These are phyloP conservation scores for Acleris literana DNA, from an alignment of 2,888 invertebrate species.

Conservation along the genomic window DNA sequence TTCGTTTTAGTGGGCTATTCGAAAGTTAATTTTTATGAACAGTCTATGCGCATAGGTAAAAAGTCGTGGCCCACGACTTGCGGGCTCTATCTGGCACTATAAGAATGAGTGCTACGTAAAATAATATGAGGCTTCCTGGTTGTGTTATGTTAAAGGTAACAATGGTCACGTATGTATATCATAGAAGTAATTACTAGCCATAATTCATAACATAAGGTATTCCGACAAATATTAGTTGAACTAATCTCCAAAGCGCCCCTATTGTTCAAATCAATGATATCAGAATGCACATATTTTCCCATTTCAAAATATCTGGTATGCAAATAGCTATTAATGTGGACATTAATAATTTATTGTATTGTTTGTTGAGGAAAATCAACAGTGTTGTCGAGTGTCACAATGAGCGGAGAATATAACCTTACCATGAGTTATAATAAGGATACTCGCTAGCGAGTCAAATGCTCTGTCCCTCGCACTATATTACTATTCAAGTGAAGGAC, in stretches of 20 bases:
- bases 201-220: neutral
- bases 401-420: constrained; percentile 6
- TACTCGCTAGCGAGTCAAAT: no score
- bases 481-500: no score
- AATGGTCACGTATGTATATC: neutral
- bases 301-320: constrained; percentile 28
- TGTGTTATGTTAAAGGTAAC: no score
- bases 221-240: constrained; percentile 24
- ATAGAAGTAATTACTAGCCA: neutral
- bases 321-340: constrained; percentile 31
- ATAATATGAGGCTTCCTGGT: no score
- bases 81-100: no score
- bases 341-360: constrained; percentile 33
- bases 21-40: no score
- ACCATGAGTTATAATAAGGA: no score
- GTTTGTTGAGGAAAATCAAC: constrained; percentile 46
- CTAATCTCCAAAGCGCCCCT: constrained; percentile 21
- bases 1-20: no score
- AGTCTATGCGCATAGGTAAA: no score
- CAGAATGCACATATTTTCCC: constrained; percentile 32
- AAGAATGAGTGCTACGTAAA: no score
- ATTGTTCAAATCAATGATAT: constrained; percentile 34
- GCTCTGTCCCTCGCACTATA: no score
- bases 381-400: constrained; percentile 48
- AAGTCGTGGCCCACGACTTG: no score